Percentiles rank a stretch among this genome's conserved stretches.
These are phyloP conservation scores for Cebidichthys violaceus DNA, from an alignment of 2,113 vertebrate genomes.

Conservation along the genomic window DNA sequence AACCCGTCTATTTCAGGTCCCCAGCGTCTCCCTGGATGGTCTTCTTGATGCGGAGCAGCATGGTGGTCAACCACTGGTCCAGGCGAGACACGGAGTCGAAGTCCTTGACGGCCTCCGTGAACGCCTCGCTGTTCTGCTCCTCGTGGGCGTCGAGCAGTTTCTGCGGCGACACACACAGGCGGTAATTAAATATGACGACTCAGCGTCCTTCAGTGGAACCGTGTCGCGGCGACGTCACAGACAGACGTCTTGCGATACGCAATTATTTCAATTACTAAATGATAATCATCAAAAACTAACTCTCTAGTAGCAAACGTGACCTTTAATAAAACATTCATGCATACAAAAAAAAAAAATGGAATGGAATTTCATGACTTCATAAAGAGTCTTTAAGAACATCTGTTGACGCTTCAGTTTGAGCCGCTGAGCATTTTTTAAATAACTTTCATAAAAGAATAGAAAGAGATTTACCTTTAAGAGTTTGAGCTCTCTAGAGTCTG, in stretches of 20 bases:
- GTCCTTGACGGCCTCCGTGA: constrained; percentile 97
- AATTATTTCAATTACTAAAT: too few relatives aligned
- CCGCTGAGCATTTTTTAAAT: not conserved
- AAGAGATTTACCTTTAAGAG: constrained; percentile 86
- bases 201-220: too few relatives aligned
- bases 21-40: constrained; percentile 93
- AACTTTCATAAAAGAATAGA: not conserved
- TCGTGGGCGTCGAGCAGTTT: constrained; percentile 98
- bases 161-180: constrained; percentile 74
- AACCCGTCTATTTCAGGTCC: constrained; percentile 89
- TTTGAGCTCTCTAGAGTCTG: constrained; percentile 93
- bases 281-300: too few relatives aligned
- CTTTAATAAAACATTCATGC: not conserved
- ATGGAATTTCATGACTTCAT: too few relatives aligned
- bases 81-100: constrained; percentile 95
- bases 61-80: constrained; percentile 97
- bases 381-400: too few relatives aligned
- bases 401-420: not conserved
- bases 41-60: constrained; percentile 98
- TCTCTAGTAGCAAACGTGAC: not conserved
- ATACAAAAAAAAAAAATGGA: not conserved
- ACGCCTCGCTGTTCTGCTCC: constrained; percentile 97
- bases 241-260: too few relatives aligned
- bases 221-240: too few relatives aligned
- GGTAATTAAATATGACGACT: too few relatives aligned